Evolutionary conservation across 2,797 vertebrate genomes (phyloP).

Genomic region (Halcyon chelicuti): DNA sequence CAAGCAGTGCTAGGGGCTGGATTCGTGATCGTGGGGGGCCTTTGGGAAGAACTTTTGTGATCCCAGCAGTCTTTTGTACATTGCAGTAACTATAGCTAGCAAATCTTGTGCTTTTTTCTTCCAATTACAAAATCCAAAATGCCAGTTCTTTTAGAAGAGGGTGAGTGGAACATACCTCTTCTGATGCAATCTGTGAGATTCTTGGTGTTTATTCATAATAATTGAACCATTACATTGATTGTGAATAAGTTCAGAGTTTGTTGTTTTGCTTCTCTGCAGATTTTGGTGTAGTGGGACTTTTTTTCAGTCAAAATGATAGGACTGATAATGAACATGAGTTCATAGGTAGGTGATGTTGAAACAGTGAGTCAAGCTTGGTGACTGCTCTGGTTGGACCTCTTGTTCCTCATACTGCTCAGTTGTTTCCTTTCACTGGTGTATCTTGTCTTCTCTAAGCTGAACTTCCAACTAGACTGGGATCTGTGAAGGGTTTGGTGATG

Average conservation of each 20-base stretch:
- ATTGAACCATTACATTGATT: background rate
- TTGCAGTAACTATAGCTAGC: background rate
- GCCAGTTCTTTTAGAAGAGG: background rate
- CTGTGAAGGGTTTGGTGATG: background rate
- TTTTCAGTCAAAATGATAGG: background rate
- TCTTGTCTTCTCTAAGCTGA: background rate
- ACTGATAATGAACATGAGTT: background rate
- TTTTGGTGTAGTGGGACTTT: background rate
- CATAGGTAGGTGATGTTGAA: background rate
- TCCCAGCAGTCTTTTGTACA: background rate
- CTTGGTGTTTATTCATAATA: background rate
- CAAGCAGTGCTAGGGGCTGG: background rate
- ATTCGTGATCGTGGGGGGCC: background rate
- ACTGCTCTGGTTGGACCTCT: background rate
- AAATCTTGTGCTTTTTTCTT: background rate
- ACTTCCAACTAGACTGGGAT: background rate
- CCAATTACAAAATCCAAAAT: background rate
- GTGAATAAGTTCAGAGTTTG: background rate
- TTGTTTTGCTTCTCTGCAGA: background rate
- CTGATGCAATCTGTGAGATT: background rate
- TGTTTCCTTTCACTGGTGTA: background rate
- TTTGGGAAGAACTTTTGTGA: background rate
- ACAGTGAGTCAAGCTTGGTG: fast-evolving
- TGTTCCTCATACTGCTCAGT: background rate
- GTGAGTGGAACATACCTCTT: background rate